Evolutionary conservation across 2,888 invertebrate genomes (phyloP), one percentile per base, ranked within the genome.

Genomic region (Metallyticus violacea): DNA sequence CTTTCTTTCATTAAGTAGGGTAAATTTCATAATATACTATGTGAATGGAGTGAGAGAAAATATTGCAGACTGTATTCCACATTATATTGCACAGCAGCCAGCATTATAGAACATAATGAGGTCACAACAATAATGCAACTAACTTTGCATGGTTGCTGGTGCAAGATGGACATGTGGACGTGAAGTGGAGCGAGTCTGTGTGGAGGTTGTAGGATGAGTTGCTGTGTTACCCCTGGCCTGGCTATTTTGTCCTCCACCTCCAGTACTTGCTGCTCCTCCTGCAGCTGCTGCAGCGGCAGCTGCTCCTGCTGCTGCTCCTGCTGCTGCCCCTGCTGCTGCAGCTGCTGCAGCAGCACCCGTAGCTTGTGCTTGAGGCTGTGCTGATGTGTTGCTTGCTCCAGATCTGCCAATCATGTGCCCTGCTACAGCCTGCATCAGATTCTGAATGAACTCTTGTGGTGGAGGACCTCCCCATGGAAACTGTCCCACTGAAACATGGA

Each of bases 131-230:
- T 15, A 15, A 6, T 79, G 1, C 9, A 5, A 62, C 26, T 26
- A 26, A 90, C 90, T 92, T 88, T 93, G 94, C 88, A 94, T 79
- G 28, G 89, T 88, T 1, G 89, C 86, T 22, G 90, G 89, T 83
- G 90, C 93, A 81, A 95, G 93, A 90, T 95, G 95, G 9, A 95
- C 94, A 89, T 95, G 95, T 0, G 95, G 95, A 29, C 96, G 93
- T 6, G 95, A 92, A 25, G 95, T 95, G 85, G 95, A 95, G 77
- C 95, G 93, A 3, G 95, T 96, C 90, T 95, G 94, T 0, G 95
- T 95, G 0, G 95, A 93, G 27, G 95, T 95, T 9, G 95, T 96
- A 27, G 95, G 95, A 91, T 95, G 94, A 4, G 96, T 95, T 81
- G 94, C 94, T 4, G 95, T 94, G 89, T 94, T 95, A 15, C 94